Evolutionary conservation across 2,797 vertebrate species (phyloP), one percentile per base, ranked within the genome.

Genomic region (Sebastes kiyomatsui): DNA sequence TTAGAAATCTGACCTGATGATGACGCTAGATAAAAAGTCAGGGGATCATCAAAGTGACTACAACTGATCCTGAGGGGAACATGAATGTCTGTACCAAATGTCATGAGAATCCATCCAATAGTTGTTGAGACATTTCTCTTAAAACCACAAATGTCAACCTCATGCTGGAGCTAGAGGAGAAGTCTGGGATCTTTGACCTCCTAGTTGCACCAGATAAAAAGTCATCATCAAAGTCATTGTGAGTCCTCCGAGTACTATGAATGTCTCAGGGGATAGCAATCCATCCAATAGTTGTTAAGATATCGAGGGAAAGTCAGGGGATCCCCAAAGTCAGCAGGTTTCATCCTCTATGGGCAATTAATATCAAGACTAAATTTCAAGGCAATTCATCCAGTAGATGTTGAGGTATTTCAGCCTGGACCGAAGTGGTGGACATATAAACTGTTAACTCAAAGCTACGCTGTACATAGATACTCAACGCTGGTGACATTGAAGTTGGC

Each of bases 201-300:
- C 14, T 42, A 42, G 38, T 16, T 42, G 38, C 38, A 42, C 38
- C 38, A 42, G 38, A 0, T 42, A 0, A 42, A 42, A 42, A 42
- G 38, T 42, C 38, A 42, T 42, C 38, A 52, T 52, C 7, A 52
- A 52, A 18, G 0, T 4, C 46, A 52, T 52, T 52, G 38, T 42
- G 38, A 42, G 46, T 52, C 46, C 46, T 52, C 18, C 1, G 46
- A 0, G 46, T 52, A 52, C 7, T 52, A 52, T 52, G 46, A 52
- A 0, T 9, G 38, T 16, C 0, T 0, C 38, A 42, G 38, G 38
- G 38, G 14, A 42, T 42, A 42, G 38, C 38, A 42, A 16, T 42
- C 13, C 38, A 42, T 49, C 18, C 7, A 49, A 49, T 0, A 49
- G 18, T 20, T 18, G 30, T 33, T 6, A 18, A 7, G 60, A 30